phyloP scores from a whole-genome alignment of 2,113 vertebrate species.

The Camelus dromedarius region DNA sequence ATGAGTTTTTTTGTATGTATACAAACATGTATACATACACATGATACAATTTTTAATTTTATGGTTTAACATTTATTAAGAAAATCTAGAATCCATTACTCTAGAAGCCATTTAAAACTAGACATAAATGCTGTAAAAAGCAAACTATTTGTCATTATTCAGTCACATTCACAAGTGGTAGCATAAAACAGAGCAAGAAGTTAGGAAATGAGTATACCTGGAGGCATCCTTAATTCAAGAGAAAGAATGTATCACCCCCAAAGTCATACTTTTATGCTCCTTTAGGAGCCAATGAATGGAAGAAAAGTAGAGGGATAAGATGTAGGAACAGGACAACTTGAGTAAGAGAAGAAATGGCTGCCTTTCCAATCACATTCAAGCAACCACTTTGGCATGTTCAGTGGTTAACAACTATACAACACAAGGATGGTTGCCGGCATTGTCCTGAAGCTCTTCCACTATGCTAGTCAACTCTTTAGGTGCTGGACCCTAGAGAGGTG shows the following conservation, averaged over 20 bases:
- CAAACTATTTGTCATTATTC: neutral
- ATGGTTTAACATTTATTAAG: conserved; percentile 30
- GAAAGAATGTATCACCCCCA: neutral
- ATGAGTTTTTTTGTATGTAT: neutral
- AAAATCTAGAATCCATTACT: neutral
- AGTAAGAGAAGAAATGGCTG: neutral
- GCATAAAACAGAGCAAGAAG: neutral
- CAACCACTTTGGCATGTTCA: neutral
- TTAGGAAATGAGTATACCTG: neutral
- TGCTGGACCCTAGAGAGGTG: neutral
- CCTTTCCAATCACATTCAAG: neutral
- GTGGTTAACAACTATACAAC: neutral
- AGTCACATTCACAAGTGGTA: neutral
- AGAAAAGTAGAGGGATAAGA: neutral
- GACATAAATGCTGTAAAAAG: neutral
- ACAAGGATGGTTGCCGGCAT: neutral
- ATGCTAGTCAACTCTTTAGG: neutral
- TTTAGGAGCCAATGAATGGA: neutral
- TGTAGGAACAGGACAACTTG: neutral
- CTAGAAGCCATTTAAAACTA: conserved; percentile 32
- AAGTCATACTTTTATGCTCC: neutral
- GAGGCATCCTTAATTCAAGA: neutral
- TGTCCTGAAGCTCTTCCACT: neutral
- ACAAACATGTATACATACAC: neutral
- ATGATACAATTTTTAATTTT: neutral